Conservation (phyloP, 2,797 vertebrate genomes). For the Enteromius trimaculatus region DNA sequence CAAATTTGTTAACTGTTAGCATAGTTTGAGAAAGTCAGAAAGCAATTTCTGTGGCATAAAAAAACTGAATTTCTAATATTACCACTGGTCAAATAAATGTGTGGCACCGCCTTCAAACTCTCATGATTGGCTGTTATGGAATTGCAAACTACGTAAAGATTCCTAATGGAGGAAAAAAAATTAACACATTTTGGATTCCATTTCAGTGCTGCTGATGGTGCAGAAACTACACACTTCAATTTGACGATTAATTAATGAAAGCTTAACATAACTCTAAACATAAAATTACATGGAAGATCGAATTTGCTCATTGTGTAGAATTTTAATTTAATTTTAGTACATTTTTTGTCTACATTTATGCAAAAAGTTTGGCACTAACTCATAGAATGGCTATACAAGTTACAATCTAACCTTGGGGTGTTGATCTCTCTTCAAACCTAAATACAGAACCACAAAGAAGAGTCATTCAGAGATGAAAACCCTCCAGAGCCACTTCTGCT, state of each 20-base stretch:
- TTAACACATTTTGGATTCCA: too few species aligned
- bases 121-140: not conserved
- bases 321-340: not conserved
- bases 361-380: slow-evolving; percentile 7
- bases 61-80: not conserved
- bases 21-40: not conserved
- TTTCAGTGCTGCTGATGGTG: not conserved
- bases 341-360: not conserved
- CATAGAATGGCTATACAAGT: not conserved
- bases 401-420: not conserved
- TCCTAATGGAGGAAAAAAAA: not conserved
- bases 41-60: not conserved
- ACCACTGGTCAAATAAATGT: not conserved
- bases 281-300: not conserved
- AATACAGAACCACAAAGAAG: slow-evolving; percentile 10
- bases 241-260: not conserved
- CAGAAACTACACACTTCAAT: not conserved
- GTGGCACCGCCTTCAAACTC: not conserved
- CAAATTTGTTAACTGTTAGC: not conserved
- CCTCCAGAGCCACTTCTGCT: slow-evolving; percentile 25
- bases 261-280: not conserved
- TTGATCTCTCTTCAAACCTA: slow-evolving; percentile 8
- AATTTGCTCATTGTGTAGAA: not conserved
- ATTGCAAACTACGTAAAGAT: not conserved
- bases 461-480: slow-evolving; percentile 24